A percentile compares a stretch with the other conserved stretches of the same genome.
These are phyloP conservation scores for Menidia menidia DNA, from an alignment of 2,797 vertebrate species.

Conservation along the genomic window DNA sequence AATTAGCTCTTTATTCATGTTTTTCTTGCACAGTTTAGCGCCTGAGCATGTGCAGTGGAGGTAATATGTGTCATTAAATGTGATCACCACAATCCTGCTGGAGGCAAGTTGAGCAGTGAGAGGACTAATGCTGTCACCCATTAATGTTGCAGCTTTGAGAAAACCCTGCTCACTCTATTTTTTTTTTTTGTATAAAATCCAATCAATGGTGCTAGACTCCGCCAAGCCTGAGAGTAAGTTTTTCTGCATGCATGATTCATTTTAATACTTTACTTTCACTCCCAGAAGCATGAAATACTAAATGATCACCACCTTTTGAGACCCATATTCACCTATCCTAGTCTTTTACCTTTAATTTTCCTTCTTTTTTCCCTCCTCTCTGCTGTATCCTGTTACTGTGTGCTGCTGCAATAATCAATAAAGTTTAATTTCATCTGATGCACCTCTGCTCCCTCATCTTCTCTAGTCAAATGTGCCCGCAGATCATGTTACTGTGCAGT, in stretches of 20 bases:
- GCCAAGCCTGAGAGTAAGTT: constrained; percentile 25
- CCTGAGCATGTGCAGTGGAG: constrained; percentile 18
- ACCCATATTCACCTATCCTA: constrained; percentile 1
- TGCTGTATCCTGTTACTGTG: constrained; percentile 59
- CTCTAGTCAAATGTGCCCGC: constrained; percentile 9
- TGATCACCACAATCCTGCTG: constrained; percentile 9
- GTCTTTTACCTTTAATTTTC: neutral
- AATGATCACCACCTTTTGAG: neutral
- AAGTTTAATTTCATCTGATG: constrained; percentile 62
- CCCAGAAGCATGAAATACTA: constrained; percentile 42
- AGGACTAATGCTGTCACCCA: neutral
- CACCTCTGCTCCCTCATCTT: constrained; percentile 15
- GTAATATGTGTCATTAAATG: constrained; percentile 3
- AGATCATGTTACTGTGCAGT: constrained; percentile 24
- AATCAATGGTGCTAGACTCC: constrained; percentile 46
- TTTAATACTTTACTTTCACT: constrained; percentile 16
- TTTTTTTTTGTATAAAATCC: constrained; percentile 13
- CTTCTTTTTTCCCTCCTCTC: constrained; percentile 22
- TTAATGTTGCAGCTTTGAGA: constrained; percentile 10
- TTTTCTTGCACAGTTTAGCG: neutral
- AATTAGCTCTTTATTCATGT: constrained; percentile 7
- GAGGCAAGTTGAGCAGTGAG: neutral
- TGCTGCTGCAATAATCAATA: constrained; percentile 68
- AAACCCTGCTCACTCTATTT: constrained; percentile 10
- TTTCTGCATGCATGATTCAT: constrained; percentile 35